A percentile compares a stretch with the other conserved stretches of the same genome.
Conservation (phyloP, 2,797 vertebrate species). For the Anisognathus igniventris region DNA sequence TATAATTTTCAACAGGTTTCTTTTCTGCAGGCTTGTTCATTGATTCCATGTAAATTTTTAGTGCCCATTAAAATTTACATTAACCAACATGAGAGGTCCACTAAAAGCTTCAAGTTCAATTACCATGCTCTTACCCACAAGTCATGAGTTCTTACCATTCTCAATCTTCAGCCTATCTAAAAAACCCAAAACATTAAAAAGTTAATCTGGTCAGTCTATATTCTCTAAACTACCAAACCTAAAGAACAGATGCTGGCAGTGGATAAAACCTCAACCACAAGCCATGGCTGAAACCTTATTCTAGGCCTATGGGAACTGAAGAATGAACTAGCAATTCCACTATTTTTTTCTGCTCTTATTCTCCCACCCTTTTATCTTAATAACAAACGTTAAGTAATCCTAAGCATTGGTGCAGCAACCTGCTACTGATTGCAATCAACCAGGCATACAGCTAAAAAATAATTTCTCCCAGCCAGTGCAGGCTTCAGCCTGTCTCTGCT, state of each 20-base stretch:
- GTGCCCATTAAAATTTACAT: neutral
- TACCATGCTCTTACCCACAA: neutral
- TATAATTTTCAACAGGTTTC: neutral
- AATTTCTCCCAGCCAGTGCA: neutral
- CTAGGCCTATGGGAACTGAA: neutral
- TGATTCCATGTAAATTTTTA: neutral
- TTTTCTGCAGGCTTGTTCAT: neutral
- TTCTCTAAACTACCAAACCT: neutral
- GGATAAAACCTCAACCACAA: neutral
- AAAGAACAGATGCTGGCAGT: neutral
- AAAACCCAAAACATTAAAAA: neutral
- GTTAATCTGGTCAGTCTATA: neutral
- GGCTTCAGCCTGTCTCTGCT: neutral
- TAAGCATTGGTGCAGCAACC: neutral
- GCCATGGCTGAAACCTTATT: neutral
- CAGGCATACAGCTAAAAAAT: neutral
- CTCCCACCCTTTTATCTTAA: neutral
- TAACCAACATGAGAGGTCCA: neutral
- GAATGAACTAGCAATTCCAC: neutral
- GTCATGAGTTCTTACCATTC: neutral
- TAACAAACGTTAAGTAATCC: neutral
- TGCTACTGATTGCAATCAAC: neutral
- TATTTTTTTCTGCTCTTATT: neutral
- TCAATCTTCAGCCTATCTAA: neutral
- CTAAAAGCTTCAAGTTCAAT: neutral